Evolutionary conservation across 2,888 invertebrate genomes (phyloP), one percentile per base, ranked within the genome.

Genomic region (Leptarthrus brevirostris): DNA sequence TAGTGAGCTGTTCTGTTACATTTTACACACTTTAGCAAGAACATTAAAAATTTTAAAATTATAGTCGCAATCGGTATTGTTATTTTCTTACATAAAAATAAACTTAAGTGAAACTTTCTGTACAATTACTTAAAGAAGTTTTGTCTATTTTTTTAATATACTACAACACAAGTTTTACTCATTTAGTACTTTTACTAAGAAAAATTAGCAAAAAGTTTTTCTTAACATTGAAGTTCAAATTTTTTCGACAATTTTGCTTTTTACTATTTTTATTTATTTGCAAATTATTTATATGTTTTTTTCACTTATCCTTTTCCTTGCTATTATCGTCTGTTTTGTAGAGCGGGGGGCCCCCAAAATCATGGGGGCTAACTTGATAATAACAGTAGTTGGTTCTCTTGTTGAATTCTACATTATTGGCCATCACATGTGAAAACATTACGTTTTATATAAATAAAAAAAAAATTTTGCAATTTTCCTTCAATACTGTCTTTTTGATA

Each of bases 391-490:
- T 77, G 73, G 79, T 82, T 77, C 72, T 77, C 77, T 78, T 78
- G 74, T 76, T 79, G 78, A 80, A 81, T 82, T 82, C 82, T 83
- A 83, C 84, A 84, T 83, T 84, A 81, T 84, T 80, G 82, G 84
- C 85, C 85, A 85, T 85, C 79, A 84, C 82, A 82, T 80, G 78
- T 79, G 79, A 81, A 79, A 83, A 82, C 85, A 85, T 85, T 80
- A 84, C 85, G 75, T 73, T 75, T 54, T 49, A n/a, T n/a, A n/a
- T n/a, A n/a, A 14, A n/a, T n/a, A 10, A 26, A 18, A 2, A 10
- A 18, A 56, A 20, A 30, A 12, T 30, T 22, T 26, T 54, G 54
- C 30, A 30, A 26, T 2, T 56, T 44, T 52, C 26, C 54, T 16
- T 53, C 22, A 36, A 61, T 20, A 34, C 6, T 53, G 40, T 18